These are phyloP conservation scores for Formicarius rufipectus DNA, from an alignment of 2,113 vertebrate species.

Conservation along the genomic window DNA sequence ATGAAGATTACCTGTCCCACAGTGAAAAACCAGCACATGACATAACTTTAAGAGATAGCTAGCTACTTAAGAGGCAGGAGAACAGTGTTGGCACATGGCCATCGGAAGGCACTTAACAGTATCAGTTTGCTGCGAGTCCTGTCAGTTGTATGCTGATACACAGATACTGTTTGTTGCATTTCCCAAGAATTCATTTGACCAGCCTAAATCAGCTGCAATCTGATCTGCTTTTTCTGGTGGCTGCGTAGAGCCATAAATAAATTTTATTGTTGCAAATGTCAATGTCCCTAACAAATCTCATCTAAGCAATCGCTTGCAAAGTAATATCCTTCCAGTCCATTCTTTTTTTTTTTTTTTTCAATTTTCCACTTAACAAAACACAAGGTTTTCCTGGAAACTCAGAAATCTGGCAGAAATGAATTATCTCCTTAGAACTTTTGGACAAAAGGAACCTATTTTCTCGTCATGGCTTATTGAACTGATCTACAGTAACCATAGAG, in stretches of 20 bases:
- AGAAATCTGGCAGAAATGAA: neutral
- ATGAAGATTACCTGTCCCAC: neutral
- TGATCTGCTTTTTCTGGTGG: neutral
- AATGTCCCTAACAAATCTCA: neutral
- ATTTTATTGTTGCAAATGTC: neutral
- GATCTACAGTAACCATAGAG: too few relatives aligned
- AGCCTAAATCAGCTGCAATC: constrained; percentile 40
- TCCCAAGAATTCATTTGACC: constrained; percentile 23
- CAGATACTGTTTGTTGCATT: constrained; percentile 17
- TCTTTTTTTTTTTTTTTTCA: neutral
- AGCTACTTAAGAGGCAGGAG: neutral
- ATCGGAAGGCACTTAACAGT: neutral
- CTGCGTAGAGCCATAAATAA: neutral
- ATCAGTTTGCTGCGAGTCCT: constrained; percentile 32
- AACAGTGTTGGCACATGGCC: neutral
- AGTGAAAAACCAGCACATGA: neutral
- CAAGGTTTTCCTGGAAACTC: neutral
- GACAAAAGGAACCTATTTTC: neutral
- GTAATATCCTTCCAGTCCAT: neutral
- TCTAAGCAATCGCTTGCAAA: neutral
- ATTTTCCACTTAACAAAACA: neutral
- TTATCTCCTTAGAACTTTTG: neutral
- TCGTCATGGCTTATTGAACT: neutral
- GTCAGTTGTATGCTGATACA: neutral
- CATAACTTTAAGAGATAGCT: constrained; percentile 24